phyloP scores from a whole-genome alignment of 1,140 invertebrate species.

The Araneus ventricosus region DNA sequence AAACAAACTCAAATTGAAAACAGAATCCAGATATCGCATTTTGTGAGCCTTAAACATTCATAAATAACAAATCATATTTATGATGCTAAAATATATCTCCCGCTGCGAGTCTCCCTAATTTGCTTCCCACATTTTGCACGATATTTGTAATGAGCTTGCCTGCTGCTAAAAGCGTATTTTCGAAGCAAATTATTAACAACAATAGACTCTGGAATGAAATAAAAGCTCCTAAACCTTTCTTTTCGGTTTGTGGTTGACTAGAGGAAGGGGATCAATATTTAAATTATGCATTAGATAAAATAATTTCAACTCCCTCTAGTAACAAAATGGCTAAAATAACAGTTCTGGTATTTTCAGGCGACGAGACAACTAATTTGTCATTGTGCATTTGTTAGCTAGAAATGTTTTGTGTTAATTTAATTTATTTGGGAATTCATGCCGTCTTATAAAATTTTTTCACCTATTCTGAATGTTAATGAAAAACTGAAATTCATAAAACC shows the following conservation, averaged over 20 bases:
- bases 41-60: conserved; percentile 16
- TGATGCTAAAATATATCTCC: conserved; percentile 2
- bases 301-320: neutral
- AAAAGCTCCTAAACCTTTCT: neutral
- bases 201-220: neutral
- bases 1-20: neutral
- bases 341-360: neutral
- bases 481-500: no score
- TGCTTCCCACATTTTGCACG: neutral
- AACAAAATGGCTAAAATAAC: neutral
- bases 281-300: conserved; percentile 21
- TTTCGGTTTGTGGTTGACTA: neutral
- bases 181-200: neutral
- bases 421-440: neutral
- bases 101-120: neutral
- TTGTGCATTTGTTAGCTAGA: neutral
- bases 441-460: no score
- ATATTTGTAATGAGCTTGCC: neutral
- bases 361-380: neutral
- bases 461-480: no score
- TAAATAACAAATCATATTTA: conserved; percentile 27
- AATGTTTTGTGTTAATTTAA: neutral
- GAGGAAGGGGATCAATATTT: neutral
- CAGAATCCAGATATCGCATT: neutral
- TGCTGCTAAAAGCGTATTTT: neutral